Evolutionary conservation across 2,888 invertebrate genomes (phyloP).

Genomic region (Dryomyza anilis): DNA sequence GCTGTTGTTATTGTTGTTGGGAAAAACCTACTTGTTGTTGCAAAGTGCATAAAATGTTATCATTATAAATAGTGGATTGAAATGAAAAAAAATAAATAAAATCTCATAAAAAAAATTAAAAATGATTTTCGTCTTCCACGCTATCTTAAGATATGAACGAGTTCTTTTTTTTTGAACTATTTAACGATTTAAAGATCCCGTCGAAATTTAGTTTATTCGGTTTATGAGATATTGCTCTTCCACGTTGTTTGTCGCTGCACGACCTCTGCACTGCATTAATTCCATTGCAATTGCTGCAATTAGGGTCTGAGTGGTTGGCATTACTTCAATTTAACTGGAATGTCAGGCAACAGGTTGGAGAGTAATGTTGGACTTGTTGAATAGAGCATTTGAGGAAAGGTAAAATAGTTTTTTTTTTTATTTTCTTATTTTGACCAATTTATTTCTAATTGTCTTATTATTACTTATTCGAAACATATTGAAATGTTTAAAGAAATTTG

Average conservation of each 20-base stretch:
- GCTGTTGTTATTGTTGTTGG: constrained; percentile 21
- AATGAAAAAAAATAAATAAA: constrained; percentile 7
- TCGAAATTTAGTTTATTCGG: constrained; percentile 34
- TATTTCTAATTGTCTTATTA: too few relatives aligned
- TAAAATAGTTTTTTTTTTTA: too few relatives aligned
- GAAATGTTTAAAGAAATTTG: too few relatives aligned
- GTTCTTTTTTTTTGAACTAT: too few relatives aligned
- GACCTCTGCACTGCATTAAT: constrained; percentile 8
- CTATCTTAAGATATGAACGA: too few relatives aligned
- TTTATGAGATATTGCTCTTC: constrained; percentile 28
- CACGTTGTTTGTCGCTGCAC: not conserved
- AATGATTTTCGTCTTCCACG: too few relatives aligned
- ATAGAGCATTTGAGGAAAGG: too few relatives aligned
- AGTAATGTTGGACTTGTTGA: not conserved
- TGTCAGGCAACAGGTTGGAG: constrained; percentile 8
- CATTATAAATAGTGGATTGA: not conserved
- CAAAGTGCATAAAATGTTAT: not conserved
- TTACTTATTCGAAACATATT: too few relatives aligned
- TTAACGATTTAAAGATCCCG: too few relatives aligned
- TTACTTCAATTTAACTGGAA: not conserved
- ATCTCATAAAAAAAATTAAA: constrained; percentile 4
- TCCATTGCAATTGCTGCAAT: constrained; percentile 8
- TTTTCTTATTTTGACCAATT: too few relatives aligned
- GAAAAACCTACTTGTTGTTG: constrained; percentile 4
- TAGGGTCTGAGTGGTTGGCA: not conserved